Percentiles rank a stretch among this genome's conserved stretches.
Evolutionary conservation across 2,888 invertebrate genomes (phyloP).

Genomic region (Aspidapion aeneum): DNA sequence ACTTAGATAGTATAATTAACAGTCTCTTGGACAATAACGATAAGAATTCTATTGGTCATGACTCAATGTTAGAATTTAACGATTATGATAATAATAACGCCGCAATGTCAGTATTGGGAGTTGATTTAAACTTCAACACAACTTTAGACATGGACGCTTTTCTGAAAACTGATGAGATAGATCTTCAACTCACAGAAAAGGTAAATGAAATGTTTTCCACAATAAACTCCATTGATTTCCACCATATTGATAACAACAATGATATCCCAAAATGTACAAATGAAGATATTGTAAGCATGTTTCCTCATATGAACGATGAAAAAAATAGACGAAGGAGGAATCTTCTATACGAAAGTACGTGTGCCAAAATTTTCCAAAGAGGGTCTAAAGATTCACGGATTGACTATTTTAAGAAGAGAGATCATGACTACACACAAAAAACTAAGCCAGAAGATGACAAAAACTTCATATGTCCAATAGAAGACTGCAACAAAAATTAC

Average conservation of each 20-base stretch:
- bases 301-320: slow-evolving; percentile 45
- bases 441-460: slow-evolving; percentile 45
- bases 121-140: slow-evolving; percentile 37
- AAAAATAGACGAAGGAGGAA: slow-evolving; percentile 44
- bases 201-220: slow-evolving; percentile 34
- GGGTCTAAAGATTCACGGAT: slow-evolving; percentile 22
- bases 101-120: slow-evolving; percentile 38
- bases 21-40: slow-evolving; percentile 29
- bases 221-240: slow-evolving; percentile 30
- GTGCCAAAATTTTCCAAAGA: slow-evolving; percentile 25
- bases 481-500: slow-evolving; percentile 75
- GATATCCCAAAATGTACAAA: slow-evolving; percentile 17
- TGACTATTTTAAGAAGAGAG: slow-evolving; percentile 24
- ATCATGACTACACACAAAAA: slow-evolving; percentile 41
- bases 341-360: slow-evolving; percentile 42
- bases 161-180: slow-evolving; percentile 31
- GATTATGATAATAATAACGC: slow-evolving; percentile 23
- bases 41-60: slow-evolving; percentile 13
- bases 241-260: slow-evolving; percentile 27
- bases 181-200: slow-evolving; percentile 30
- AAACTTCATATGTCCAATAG: slow-evolving; percentile 66
- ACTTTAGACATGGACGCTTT: slow-evolving; percentile 26
- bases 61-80: slow-evolving; percentile 22
- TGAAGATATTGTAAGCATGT: slow-evolving; percentile 38
- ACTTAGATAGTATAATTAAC: slow-evolving; percentile 33